A percentile compares a stretch with the other conserved stretches of the same genome.
Evolutionary conservation across 1,140 invertebrate species (phyloP).

Genomic region (Conus betulinus): DNA sequence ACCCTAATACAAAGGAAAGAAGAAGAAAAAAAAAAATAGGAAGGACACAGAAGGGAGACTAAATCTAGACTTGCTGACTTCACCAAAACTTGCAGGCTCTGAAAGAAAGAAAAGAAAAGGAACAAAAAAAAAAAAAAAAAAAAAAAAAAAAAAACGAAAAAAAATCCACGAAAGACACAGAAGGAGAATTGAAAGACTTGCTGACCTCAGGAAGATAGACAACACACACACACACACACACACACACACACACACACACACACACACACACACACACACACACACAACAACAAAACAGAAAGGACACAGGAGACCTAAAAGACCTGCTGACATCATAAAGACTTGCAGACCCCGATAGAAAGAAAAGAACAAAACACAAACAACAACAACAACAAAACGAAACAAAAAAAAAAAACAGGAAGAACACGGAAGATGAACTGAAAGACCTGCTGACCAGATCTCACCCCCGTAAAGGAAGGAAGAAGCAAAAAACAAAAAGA

Average conservation of each 20-base stretch:
- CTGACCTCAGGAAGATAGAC: background rate
- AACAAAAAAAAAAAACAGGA: background rate
- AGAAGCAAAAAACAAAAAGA: too few relatives aligned
- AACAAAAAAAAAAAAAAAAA: too few relatives aligned
- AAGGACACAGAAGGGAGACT: background rate
- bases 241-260: too few relatives aligned
- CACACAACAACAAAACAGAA: background rate
- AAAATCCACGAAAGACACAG: background rate
- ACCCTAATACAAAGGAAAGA: too few relatives aligned
- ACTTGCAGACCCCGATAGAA: background rate
- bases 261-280: too few relatives aligned
- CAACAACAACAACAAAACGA: background rate
- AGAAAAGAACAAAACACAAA: too few relatives aligned
- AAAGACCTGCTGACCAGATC: constrained; percentile 42
- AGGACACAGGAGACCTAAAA: background rate
- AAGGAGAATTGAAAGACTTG: background rate
- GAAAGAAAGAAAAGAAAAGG: too few relatives aligned
- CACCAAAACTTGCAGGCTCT: too few relatives aligned
- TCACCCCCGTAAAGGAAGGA: constrained; percentile 55
- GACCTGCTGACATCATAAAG: background rate
- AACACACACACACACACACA: too few relatives aligned
- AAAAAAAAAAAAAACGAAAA: too few relatives aligned
- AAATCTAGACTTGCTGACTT: too few relatives aligned
- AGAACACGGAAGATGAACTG: background rate
- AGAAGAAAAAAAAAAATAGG: too few relatives aligned